A percentile compares a stretch with the other conserved stretches of the same genome.
phyloP scores from a whole-genome alignment of 2,888 invertebrate genomes.

The Drosophila percnosoma region DNA sequence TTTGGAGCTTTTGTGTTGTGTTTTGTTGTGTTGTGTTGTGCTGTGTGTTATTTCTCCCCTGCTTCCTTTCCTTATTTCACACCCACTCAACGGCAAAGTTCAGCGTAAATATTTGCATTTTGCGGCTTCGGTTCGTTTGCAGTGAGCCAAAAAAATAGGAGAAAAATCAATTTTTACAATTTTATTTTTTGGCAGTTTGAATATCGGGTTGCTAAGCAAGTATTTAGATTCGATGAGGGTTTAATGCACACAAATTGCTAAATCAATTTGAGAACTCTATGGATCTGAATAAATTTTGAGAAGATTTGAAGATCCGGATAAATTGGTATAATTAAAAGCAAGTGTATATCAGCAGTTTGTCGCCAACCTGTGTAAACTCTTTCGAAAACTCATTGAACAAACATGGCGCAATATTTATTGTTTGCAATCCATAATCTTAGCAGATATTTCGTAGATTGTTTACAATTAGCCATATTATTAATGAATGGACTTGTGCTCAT shows the following conservation, averaged over 20 bases:
- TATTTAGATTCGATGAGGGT: not conserved
- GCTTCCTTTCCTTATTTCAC: constrained; percentile 32
- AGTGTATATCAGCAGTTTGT: constrained; percentile 45
- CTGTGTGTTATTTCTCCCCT: constrained; percentile 9
- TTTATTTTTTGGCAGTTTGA: constrained; percentile 1
- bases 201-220: constrained; percentile 36
- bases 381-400: constrained; percentile 49
- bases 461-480: constrained; percentile 49
- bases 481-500: constrained; percentile 61
- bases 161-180: constrained; percentile 16
- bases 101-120: constrained; percentile 66
- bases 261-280: not conserved
- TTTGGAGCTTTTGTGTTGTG: constrained; percentile 16
- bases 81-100: constrained; percentile 44
- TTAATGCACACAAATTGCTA: not conserved
- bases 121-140: constrained; percentile 33
- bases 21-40: constrained; percentile 3
- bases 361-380: constrained; percentile 60
- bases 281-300: not conserved
- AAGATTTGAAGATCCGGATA: not conserved
- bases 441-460: constrained; percentile 38
- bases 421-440: constrained; percentile 51
- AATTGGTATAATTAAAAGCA: not conserved
- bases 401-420: constrained; percentile 50
- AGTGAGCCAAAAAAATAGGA: constrained; percentile 4